Percentiles rank a stretch among this genome's conserved stretches.
Evolutionary conservation across 2,888 invertebrate genomes (phyloP).

Genomic region (Neoitamus cyanurus): DNA sequence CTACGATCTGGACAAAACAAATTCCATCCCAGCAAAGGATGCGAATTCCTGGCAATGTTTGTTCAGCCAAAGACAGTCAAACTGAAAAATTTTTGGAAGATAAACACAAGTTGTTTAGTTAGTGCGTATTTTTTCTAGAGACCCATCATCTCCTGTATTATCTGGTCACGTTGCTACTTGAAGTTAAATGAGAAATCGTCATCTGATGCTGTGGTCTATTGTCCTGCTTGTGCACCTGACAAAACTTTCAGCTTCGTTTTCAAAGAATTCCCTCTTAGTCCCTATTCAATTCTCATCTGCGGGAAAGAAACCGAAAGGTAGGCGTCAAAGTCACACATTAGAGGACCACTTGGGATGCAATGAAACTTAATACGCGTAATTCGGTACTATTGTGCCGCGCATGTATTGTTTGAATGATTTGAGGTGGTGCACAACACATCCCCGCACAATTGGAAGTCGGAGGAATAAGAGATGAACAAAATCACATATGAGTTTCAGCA

Average conservation of each 20-base stretch:
- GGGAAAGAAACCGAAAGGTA: background rate
- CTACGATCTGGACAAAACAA: background rate
- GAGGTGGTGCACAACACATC: background rate
- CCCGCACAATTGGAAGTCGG: background rate
- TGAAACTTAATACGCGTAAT: slow-evolving; percentile 22
- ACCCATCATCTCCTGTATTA: background rate
- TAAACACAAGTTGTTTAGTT: slow-evolving; percentile 13
- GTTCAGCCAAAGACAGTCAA: slow-evolving; percentile 17
- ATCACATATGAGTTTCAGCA: background rate
- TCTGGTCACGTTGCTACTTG: slow-evolving; percentile 14
- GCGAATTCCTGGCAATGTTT: slow-evolving; percentile 25
- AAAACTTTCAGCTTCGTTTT: slow-evolving; percentile 13
- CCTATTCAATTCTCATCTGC: background rate
- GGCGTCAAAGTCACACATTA: slow-evolving; percentile 33
- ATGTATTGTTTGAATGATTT: background rate
- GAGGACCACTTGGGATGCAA: background rate
- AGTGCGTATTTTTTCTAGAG: slow-evolving; percentile 4
- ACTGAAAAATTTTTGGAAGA: slow-evolving; percentile 20
- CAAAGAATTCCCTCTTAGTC: background rate
- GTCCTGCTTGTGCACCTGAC: slow-evolving; percentile 9
- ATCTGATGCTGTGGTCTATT: background rate
- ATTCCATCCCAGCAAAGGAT: background rate
- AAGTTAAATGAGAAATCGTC: background rate
- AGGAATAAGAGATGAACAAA: background rate
- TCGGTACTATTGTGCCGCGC: background rate